Evolutionary conservation across 1,140 invertebrate species (phyloP).

Genomic region (Chelonus insularis): DNA sequence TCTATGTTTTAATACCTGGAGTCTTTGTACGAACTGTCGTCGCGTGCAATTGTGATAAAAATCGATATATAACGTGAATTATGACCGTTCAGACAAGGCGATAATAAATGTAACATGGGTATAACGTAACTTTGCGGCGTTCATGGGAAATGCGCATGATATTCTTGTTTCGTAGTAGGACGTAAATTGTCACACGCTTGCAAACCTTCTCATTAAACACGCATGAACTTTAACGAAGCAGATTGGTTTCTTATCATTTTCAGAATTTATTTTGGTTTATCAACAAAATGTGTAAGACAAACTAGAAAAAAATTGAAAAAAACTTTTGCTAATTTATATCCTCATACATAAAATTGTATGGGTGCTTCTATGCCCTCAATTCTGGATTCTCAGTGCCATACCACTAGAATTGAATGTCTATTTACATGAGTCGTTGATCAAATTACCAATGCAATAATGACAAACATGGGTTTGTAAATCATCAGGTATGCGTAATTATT

Average conservation of each 20-base stretch:
- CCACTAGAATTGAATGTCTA: too few species aligned
- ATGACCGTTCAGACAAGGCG: neutral
- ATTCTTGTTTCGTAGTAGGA: neutral
- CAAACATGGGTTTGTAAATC: too few species aligned
- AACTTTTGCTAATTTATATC: too few species aligned
- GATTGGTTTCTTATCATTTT: neutral
- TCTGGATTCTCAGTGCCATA: too few species aligned
- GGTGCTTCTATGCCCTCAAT: too few species aligned
- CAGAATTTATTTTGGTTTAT: too few species aligned
- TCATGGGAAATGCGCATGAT: conserved; percentile 1
- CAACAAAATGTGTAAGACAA: too few species aligned
- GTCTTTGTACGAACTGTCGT: neutral
- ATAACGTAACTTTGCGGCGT: neutral
- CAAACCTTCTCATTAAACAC: neutral
- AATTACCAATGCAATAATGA: too few species aligned
- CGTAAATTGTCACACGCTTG: conserved; percentile 1
- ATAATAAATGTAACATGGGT: conserved; percentile 8
- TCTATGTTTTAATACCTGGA: neutral
- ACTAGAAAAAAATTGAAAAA: too few species aligned
- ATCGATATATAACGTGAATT: neutral
- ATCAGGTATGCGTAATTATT: too few species aligned
- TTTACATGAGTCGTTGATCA: too few species aligned
- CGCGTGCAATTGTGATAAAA: conserved; percentile 17
- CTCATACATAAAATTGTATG: too few species aligned
- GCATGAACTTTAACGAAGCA: neutral